Evolutionary conservation across 2,113 vertebrate species (phyloP).

Genomic region (Elephas maximus): DNA sequence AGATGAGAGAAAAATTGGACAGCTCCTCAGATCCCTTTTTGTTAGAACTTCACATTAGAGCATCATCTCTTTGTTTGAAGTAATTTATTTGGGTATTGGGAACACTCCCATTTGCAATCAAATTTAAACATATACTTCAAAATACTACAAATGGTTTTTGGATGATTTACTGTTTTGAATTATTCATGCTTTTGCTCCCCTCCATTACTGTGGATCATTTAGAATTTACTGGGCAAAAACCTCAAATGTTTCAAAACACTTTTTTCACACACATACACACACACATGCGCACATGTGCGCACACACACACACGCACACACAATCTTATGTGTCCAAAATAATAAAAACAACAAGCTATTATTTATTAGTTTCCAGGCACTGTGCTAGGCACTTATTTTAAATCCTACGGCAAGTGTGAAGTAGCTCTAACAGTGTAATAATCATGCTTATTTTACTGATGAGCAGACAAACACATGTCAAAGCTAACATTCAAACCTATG

Average conservation of each 20-base stretch:
- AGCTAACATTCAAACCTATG: not conserved
- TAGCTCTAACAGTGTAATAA: not conserved
- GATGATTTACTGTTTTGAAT: slow-evolving; percentile 40
- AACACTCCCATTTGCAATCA: slow-evolving; percentile 45
- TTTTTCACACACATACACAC: not conserved
- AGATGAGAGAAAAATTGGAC: not conserved
- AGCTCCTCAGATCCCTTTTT: not conserved
- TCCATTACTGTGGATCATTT: not conserved
- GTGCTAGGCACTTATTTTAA: not conserved
- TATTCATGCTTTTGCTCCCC: not conserved
- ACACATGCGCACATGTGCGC: not conserved
- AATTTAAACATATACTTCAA: slow-evolving; percentile 19
- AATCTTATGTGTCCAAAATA: not conserved
- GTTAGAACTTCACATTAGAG: not conserved
- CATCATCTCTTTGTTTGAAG: slow-evolving; percentile 19
- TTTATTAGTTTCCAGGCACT: slow-evolving; percentile 33
- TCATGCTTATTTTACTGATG: not conserved
- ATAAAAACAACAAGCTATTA: not conserved
- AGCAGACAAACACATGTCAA: slow-evolving; percentile 23
- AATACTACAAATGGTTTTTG: slow-evolving; percentile 8
- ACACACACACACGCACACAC: not conserved
- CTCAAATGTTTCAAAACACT: slow-evolving; percentile 38
- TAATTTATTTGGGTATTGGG: slow-evolving; percentile 44
- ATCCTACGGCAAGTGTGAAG: not conserved
- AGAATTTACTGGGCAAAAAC: slow-evolving; percentile 25